phyloP scores from a whole-genome alignment of 1,140 invertebrate genomes.

The Ruditapes philippinarum region DNA sequence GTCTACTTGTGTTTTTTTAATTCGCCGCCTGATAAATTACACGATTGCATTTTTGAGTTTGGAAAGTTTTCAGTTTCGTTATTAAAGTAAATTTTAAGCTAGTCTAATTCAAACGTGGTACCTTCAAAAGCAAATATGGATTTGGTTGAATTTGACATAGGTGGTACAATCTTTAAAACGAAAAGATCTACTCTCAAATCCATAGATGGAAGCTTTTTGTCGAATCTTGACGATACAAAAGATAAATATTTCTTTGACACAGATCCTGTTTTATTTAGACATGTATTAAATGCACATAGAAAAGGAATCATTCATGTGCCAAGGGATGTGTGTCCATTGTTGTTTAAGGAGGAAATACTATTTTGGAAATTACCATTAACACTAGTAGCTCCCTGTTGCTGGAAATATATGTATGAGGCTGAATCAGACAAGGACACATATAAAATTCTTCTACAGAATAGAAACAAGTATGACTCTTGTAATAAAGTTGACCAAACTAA shows the following conservation, averaged over 20 bases:
- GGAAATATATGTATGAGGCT: conserved; percentile 26
- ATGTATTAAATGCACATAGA: conserved; percentile 98
- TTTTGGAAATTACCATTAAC: conserved; percentile 66
- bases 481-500: background rate
- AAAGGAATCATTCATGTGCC: conserved; percentile 98
- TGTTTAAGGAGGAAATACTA: conserved; percentile 70
- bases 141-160: conserved; percentile 3
- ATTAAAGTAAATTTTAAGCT: too few relatives aligned
- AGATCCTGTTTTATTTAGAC: conserved; percentile 97
- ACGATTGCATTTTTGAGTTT: too few relatives aligned
- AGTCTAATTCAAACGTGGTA: too few relatives aligned
- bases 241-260: conserved; percentile 96
- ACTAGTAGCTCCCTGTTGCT: conserved; percentile 33
- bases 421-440: background rate
- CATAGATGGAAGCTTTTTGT: background rate
- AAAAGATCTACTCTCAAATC: background rate
- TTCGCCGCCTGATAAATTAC: too few relatives aligned
- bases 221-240: background rate
- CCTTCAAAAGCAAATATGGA: too few relatives aligned
- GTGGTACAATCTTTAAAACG: conserved; percentile 21
- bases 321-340: conserved; percentile 95
- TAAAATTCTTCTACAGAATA: background rate
- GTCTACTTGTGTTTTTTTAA: too few relatives aligned
- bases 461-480: background rate
- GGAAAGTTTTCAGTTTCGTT: too few relatives aligned